phyloP scores from a whole-genome alignment of 1,140 invertebrate species.

The Brachionus rotundiformis region DNA sequence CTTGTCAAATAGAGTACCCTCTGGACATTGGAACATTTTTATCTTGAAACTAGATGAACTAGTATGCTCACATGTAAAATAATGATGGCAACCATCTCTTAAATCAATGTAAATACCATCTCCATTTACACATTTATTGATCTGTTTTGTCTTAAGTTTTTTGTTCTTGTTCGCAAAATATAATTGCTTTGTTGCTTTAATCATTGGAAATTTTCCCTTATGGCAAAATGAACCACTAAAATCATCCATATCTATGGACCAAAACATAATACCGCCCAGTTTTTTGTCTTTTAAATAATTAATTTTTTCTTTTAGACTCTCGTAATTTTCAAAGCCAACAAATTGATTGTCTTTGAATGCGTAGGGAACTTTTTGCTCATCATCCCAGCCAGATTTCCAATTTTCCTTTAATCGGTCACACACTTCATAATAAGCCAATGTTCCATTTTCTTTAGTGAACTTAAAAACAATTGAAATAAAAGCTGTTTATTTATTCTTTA shows the following conservation, averaged over 20 bases:
- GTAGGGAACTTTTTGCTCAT: slow-evolving; percentile 66
- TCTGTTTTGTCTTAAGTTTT: background rate
- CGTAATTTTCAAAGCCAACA: slow-evolving; percentile 84
- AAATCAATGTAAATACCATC: slow-evolving; percentile 5
- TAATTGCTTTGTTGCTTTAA: slow-evolving; percentile 21
- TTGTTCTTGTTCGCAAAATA: background rate
- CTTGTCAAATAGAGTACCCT: slow-evolving; percentile 29
- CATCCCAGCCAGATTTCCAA: background rate
- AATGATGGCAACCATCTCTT: slow-evolving; percentile 1
- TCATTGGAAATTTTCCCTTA: slow-evolving; percentile 2
- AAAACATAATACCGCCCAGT: slow-evolving; percentile 57
- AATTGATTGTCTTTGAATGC: slow-evolving; percentile 83
- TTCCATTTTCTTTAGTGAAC: slow-evolving; percentile 76
- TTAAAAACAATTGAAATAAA: too few relatives aligned
- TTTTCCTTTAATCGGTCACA: slow-evolving; percentile 64
- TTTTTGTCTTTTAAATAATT: slow-evolving; percentile 79
- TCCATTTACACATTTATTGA: slow-evolving; percentile 11
- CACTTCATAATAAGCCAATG: slow-evolving; percentile 86
- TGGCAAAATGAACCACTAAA: slow-evolving; percentile 6
- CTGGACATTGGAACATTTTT: background rate
- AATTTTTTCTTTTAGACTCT: slow-evolving; percentile 54
- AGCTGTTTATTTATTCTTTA: too few relatives aligned
- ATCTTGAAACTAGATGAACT: background rate
- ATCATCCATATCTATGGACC: slow-evolving; percentile 55
- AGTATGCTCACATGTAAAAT: slow-evolving; percentile 4